Evolutionary conservation across 2,113 vertebrate genomes (phyloP), one percentile per base, ranked within the genome.

Genomic region (Equus przewalskii): DNA sequence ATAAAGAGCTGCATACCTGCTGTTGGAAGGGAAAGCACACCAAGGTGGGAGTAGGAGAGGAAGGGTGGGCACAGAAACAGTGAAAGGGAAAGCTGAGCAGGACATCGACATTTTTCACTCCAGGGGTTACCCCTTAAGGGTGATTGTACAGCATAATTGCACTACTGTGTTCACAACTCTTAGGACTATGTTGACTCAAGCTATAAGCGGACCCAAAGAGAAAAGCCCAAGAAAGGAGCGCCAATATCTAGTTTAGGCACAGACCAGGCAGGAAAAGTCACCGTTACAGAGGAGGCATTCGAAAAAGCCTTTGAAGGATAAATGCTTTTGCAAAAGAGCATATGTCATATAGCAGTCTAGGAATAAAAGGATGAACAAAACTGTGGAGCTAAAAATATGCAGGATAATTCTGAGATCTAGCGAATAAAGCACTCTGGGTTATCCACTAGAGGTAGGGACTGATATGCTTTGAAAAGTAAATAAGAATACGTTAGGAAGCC

Each of bases 271-370:
- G 33, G 6, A 78, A 84, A 83, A 78, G 18, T 82, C 65, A 79
- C 6, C 6, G 26, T 79, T 26, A 70, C 14, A 78, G 30, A 91
- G 15, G 21, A 56, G 10, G 2, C 15, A n/a, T 51, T 65, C 67
- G 69, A 91, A 44, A 96, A 95, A 9, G 24, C 14, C 12, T 78
- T 51, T 95, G 54, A 90, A 95, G 36, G 44, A 64, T 76, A 13
- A 70, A 36, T 56, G 7, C 0, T 24, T 86, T 81, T 76, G 62
- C 67, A 54, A 46, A 87, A 46, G 41, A 44, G 2, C 3, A 46
- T 51, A 44, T 51, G 9, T 46, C 4, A 60, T 58, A 44, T 4
- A 36, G 18, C 44, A 64, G 30, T 86, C 26, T 54, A 76, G 44
- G 28, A 70, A 54, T 82, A 90, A 91, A 87, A 54, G 12, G 16